These are phyloP conservation scores for Phthorimaea operculella DNA, from an alignment of 1,140 invertebrate species.

Conservation along the genomic window DNA sequence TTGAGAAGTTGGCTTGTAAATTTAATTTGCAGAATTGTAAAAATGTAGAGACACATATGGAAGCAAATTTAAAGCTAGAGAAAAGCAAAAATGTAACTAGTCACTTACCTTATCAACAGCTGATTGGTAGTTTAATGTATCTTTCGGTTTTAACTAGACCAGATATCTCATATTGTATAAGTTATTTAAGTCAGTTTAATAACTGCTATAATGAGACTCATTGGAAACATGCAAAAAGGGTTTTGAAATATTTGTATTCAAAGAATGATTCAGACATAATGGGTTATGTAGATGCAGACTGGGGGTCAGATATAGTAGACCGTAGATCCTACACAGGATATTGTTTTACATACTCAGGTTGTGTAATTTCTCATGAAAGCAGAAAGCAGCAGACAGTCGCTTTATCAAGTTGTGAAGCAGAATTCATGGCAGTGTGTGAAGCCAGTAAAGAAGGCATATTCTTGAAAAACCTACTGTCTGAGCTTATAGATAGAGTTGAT, in stretches of 20 bases:
- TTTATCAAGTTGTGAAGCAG: slow-evolving; percentile 23
- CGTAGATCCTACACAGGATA: slow-evolving; percentile 34
- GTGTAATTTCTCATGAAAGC: slow-evolving; percentile 19
- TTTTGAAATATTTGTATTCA: slow-evolving; percentile 25
- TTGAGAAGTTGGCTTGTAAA: slow-evolving; percentile 13
- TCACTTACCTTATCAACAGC: slow-evolving; percentile 24
- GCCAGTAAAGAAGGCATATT: slow-evolving; percentile 33
- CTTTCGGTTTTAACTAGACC: slow-evolving; percentile 27
- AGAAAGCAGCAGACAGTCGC: slow-evolving; percentile 20
- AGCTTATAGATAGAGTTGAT: slow-evolving; percentile 14
- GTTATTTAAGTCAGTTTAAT: slow-evolving; percentile 28
- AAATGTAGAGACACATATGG: slow-evolving; percentile 25
- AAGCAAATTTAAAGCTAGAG: slow-evolving; percentile 23
- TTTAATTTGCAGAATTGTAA: slow-evolving; percentile 26
- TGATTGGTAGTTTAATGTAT: slow-evolving; percentile 29
- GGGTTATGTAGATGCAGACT: slow-evolving; percentile 34
- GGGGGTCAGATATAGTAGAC: slow-evolving; percentile 20
- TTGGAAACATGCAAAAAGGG: slow-evolving; percentile 25
- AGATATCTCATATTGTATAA: slow-evolving; percentile 28
- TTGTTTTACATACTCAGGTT: slow-evolving; percentile 27
- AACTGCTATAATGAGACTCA: slow-evolving; percentile 21
- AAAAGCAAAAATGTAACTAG: slow-evolving; percentile 8
- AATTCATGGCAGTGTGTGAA: slow-evolving; percentile 35
- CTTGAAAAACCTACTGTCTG: slow-evolving; percentile 24
- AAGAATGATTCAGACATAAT: slow-evolving; percentile 20